phyloP scores from a whole-genome alignment of 1,140 invertebrate species.

The Sycophila sp. region DNA sequence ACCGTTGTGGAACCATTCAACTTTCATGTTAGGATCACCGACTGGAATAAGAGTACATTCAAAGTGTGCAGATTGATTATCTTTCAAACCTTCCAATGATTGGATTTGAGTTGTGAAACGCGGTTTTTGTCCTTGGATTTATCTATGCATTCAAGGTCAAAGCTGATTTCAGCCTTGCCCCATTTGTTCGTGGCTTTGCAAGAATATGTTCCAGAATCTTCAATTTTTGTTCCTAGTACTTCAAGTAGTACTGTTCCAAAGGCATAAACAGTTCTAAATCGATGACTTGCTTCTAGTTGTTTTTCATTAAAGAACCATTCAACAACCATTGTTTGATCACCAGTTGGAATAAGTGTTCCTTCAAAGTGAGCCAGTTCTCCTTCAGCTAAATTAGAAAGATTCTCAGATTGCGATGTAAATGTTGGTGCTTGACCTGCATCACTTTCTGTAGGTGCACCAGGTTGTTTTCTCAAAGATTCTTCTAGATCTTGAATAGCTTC shows the following conservation, averaged over 20 bases:
- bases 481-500: conserved; percentile 92
- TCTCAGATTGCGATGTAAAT: conserved; percentile 88
- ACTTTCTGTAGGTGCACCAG: conserved; percentile 73
- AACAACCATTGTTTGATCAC: conserved; percentile 95
- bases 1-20: conserved; percentile 97
- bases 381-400: conserved; percentile 83
- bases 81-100: conserved; percentile 85
- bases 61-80: conserved; percentile 92
- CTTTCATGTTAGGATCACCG: conserved; percentile 92
- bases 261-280: conserved; percentile 90
- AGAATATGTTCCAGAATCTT: conserved; percentile 88
- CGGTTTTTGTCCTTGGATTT: conserved; percentile 84
- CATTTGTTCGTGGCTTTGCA: conserved; percentile 90
- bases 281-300: conserved; percentile 85
- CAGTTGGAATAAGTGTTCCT: conserved; percentile 90
- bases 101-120: conserved; percentile 89
- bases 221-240: conserved; percentile 88
- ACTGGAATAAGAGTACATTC: conserved; percentile 91
- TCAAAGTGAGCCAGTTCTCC: conserved; percentile 95
- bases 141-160: conserved; percentile 85
- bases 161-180: conserved; percentile 87
- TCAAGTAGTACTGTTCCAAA: conserved; percentile 96
- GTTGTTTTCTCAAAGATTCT: conserved; percentile 81
- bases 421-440: conserved; percentile 85
- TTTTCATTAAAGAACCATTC: conserved; percentile 98